Evolutionary conservation across 2,888 invertebrate species (phyloP).

Genomic region (Heliconius hortense): DNA sequence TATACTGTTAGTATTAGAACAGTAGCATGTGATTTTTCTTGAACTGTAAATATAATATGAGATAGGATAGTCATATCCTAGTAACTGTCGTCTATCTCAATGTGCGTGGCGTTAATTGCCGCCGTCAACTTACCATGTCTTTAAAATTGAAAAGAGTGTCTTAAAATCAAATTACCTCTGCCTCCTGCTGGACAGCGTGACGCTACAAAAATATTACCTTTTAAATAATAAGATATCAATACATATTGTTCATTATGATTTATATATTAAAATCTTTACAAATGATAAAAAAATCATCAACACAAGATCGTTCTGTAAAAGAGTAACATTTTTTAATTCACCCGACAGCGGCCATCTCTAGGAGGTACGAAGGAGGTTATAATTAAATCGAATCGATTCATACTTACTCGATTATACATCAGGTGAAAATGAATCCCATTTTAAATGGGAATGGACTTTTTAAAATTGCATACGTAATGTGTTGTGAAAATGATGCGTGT

Average conservation of each 20-base stretch:
- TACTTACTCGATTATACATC: slow-evolving; percentile 51
- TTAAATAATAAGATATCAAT: no score
- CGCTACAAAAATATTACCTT: no score
- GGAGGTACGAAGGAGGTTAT: slow-evolving; percentile 41
- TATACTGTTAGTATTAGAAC: no score
- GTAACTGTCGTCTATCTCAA: no score
- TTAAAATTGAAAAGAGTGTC: no score
- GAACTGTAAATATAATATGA: no score
- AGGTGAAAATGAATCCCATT: slow-evolving; percentile 46
- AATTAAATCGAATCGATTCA: slow-evolving; percentile 45
- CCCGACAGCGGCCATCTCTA: slow-evolving; percentile 20
- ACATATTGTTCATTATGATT: neutral
- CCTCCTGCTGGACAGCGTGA: no score
- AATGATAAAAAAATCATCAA: neutral
- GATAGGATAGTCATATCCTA: no score
- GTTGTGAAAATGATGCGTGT: neutral
- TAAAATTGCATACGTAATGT: slow-evolving; percentile 7
- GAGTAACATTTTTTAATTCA: slow-evolving; percentile 19
- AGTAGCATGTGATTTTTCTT: neutral
- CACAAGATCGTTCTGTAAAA: neutral
- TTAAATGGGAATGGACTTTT: slow-evolving; percentile 34
- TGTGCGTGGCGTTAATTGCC: no score
- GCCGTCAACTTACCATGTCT: no score
- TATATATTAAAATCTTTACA: neutral
- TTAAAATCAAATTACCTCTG: no score